Evolutionary conservation across 2,113 vertebrate genomes (phyloP), one percentile per base, ranked within the genome.

Genomic region (Aviceda subcristata): DNA sequence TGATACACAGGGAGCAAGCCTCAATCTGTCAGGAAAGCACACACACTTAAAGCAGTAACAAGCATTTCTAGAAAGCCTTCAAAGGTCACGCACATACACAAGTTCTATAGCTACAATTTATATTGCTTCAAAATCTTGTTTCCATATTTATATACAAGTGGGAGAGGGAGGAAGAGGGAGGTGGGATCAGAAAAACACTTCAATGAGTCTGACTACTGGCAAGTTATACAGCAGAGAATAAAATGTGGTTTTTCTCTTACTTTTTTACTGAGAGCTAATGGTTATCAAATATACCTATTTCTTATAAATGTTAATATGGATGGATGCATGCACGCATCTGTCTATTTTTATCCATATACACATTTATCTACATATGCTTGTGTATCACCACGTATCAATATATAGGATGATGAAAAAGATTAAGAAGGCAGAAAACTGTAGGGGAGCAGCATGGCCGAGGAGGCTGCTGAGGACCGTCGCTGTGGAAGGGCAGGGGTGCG

Each of bases 101-200:
- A 79, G 79, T 87, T 77, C 77, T 92, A 72, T 19, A 82, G 86
- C 86, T 78, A 67, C 50, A 74, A 46, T 50, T 67, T 38, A 78
- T 26, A 72, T 43, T 39, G 66, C 96, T 85, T 92, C 57, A 68
- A 72, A 94, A 75, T 36, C 77, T 72, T 87, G 57, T 68, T 97
- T 93, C 96, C 78, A 88, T 93, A 96, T 97, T 94, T 96, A 90
- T 22, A 73, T 21, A 57, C 36, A 82, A 90, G 93, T 96, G 87
- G 93, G 93, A 92, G 80, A 93, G 55, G 26, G 26, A 95, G 62
- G 82, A 96, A 97, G 92, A 78, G 10, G 69, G 83, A 96, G 60
- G 77, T 89, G 84, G 69, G 57, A 87, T 92, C 74, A 90, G 57
- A 88, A 95, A 78, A 53, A 82, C 63, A 79, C 62, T 94, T 93